Percentiles rank a stretch among this genome's conserved stretches.
Conservation (phyloP, 2,797 vertebrate genomes). For the Rachycentron canadum region DNA sequence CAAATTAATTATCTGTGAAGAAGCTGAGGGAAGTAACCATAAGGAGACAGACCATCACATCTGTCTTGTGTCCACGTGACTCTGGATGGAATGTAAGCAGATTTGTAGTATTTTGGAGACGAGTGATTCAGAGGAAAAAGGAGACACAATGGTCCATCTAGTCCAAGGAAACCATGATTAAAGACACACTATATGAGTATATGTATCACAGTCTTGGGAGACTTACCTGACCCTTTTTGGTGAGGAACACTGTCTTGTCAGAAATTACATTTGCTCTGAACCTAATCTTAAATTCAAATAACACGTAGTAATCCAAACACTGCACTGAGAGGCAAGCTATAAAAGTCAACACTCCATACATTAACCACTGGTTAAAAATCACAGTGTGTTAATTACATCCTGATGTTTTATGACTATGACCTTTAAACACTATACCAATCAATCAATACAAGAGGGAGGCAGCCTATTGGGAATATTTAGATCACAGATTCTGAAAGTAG, state of each 20-base stretch:
- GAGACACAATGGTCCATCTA: slow-evolving; percentile 60
- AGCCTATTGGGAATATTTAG: slow-evolving; percentile 88
- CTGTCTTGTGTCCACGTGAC: slow-evolving; percentile 57
- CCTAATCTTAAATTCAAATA: slow-evolving; percentile 63
- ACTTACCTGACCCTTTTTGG: slow-evolving; percentile 30
- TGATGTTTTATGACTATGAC: slow-evolving; percentile 89
- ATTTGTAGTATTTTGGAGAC: slow-evolving; percentile 72
- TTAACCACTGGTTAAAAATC: slow-evolving; percentile 82
- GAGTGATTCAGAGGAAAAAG: slow-evolving; percentile 54
- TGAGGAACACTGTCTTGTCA: slow-evolving; percentile 28
- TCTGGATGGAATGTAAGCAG: slow-evolving; percentile 53
- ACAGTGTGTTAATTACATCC: slow-evolving; percentile 83
- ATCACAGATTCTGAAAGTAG: slow-evolving; percentile 86
- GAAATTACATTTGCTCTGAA: slow-evolving; percentile 46
- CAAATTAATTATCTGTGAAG: slow-evolving; percentile 90
- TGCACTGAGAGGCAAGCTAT: slow-evolving; percentile 59
- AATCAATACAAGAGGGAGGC: slow-evolving; percentile 82
- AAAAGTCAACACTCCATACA: slow-evolving; percentile 74
- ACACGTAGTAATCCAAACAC: slow-evolving; percentile 49
- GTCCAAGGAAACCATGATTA: slow-evolving; percentile 61
- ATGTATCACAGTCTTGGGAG: slow-evolving; percentile 47
- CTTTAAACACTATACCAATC: slow-evolving; percentile 87
- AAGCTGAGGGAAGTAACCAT: slow-evolving; percentile 85
- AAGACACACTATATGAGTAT: slow-evolving; percentile 48
- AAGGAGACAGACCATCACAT: slow-evolving; percentile 85